Percentiles rank a stretch among this genome's conserved stretches.
Evolutionary conservation across 2,113 vertebrate genomes (phyloP).

Genomic region (Phrynocephalus versicolor): DNA sequence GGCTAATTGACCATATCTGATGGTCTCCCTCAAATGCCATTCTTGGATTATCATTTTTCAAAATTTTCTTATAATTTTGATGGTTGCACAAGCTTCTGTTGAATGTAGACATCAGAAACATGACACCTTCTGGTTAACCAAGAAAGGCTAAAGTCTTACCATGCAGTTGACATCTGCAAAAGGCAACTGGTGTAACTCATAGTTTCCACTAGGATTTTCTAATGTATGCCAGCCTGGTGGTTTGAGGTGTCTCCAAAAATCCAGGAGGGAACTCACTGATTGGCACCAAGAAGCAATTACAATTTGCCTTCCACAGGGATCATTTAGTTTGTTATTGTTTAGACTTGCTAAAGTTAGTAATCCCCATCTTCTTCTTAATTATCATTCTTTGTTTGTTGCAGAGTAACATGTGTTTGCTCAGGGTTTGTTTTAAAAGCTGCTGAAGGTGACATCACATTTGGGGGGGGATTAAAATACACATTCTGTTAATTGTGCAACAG

Average conservation of each 20-base stretch:
- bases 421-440: neutral
- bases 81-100: neutral
- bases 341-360: neutral
- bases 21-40: rapidly evolving
- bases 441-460: neutral
- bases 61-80: neutral
- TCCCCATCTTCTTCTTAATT: neutral
- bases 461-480: neutral
- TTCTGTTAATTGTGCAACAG: too few relatives aligned
- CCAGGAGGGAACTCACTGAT: too few relatives aligned
- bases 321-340: too few relatives aligned
- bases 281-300: too few relatives aligned
- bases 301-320: too few relatives aligned
- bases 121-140: neutral
- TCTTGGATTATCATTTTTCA: neutral
- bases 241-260: too few relatives aligned
- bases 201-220: too few relatives aligned
- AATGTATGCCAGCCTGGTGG: too few relatives aligned
- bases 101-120: neutral
- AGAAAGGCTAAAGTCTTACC: neutral
- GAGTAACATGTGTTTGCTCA: neutral
- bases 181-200: too few relatives aligned
- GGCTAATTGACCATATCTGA: neutral
- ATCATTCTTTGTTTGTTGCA: neutral
- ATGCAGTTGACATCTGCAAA: too few relatives aligned